Conservation (phyloP, 2,797 vertebrate species). For the Tarsius wallacei region DNA sequence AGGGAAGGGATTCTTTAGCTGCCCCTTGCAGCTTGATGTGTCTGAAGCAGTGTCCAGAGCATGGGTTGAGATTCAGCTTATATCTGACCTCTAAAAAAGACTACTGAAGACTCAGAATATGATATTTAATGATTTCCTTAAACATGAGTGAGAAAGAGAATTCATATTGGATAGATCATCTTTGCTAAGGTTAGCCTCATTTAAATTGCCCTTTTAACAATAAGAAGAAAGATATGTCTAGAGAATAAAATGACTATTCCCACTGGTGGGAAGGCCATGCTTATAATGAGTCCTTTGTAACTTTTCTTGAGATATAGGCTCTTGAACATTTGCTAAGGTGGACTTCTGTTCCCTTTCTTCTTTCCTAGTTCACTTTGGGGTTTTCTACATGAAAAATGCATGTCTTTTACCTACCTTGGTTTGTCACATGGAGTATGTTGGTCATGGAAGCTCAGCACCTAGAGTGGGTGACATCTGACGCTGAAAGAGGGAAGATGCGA, state of each 20-base stretch:
- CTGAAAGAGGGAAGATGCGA: neutral
- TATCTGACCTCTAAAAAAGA: neutral
- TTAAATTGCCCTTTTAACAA: constrained; percentile 50
- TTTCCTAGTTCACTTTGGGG: neutral
- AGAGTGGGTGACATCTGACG: neutral
- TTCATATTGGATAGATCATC: neutral
- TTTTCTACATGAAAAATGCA: neutral
- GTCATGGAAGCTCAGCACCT: neutral
- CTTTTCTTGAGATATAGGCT: constrained; percentile 3
- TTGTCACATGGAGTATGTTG: neutral
- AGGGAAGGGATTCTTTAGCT: neutral
- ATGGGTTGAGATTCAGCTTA: neutral
- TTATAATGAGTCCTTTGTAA: neutral
- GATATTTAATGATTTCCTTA: constrained; percentile 44
- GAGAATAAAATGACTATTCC: neutral
- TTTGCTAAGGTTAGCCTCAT: neutral
- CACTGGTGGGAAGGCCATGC: neutral
- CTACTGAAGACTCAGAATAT: neutral
- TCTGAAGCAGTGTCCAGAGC: neutral
- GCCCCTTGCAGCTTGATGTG: neutral
- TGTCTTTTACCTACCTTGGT: neutral
- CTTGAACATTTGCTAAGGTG: neutral
- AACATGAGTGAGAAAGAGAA: neutral
- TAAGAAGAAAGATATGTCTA: neutral
- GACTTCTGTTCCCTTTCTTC: neutral